These are phyloP conservation scores for Neogobius melanostomus DNA, from an alignment of 2,113 vertebrate species.

Conservation along the genomic window DNA sequence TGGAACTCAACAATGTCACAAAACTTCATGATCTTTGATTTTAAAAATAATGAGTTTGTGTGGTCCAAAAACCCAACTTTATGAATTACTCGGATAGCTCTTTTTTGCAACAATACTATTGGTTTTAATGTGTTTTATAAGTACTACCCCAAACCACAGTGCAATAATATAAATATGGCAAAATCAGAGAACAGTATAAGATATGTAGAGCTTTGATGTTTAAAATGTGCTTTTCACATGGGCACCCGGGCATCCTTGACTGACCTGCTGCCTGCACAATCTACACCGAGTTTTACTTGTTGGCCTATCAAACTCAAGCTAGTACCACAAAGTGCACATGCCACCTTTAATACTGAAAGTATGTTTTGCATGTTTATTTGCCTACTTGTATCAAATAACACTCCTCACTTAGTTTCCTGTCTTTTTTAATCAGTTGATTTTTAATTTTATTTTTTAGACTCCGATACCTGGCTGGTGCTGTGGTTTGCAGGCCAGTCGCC, in stretches of 20 bases:
- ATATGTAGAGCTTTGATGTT: no score
- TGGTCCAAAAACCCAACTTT: no score
- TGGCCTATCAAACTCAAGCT: constrained; percentile 24
- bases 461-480: not conserved
- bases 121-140: no score
- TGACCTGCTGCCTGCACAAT: constrained; percentile 33
- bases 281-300: constrained; percentile 21
- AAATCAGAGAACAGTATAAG: no score
- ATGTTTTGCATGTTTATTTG: constrained; percentile 61
- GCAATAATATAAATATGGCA: no score
- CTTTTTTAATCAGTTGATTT: constrained; percentile 48
- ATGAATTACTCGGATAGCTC: no score
- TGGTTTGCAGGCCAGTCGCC: not conserved
- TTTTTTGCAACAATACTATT: no score
- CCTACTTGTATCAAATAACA: constrained; percentile 52
- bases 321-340: not conserved
- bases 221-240: constrained; percentile 55
- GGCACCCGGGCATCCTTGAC: constrained; percentile 51
- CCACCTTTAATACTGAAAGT: constrained; percentile 14
- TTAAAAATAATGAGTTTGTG: no score
- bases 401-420: constrained; percentile 30
- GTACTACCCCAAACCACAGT: no score
- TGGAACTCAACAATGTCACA: no score
- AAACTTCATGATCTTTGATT: no score
- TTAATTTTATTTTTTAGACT: constrained; percentile 5